These are phyloP conservation scores for Zoroaster sp. DNA, from an alignment of 53 echinoderm and acorn worm genomes.

Conservation along the genomic window DNA sequence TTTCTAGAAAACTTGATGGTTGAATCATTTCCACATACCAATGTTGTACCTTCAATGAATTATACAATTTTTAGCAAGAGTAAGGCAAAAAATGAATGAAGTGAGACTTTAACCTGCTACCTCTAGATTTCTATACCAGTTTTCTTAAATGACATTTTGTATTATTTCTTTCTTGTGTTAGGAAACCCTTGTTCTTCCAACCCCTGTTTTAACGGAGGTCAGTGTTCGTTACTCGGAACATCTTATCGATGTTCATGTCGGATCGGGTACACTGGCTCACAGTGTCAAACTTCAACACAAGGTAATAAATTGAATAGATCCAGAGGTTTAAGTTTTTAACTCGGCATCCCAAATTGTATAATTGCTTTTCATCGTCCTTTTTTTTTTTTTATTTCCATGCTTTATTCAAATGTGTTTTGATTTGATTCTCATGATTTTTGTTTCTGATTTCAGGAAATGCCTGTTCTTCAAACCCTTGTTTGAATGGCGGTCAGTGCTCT, in stretches of 20 bases:
- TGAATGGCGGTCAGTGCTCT: conserved; percentile 8
- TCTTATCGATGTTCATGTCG: not conserved
- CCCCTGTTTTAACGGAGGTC: not conserved
- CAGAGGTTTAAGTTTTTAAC: not conserved
- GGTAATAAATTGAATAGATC: not conserved
- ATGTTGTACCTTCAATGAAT: too few species aligned
- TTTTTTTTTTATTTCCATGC: too few species aligned
- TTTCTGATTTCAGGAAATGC: not conserved
- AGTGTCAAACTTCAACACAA: conserved; percentile 1
- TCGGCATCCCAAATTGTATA: not conserved
- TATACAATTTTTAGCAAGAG: too few species aligned
- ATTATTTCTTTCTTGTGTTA: not conserved
- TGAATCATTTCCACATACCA: too few species aligned
- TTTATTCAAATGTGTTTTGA: too few species aligned
- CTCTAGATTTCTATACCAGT: not conserved
- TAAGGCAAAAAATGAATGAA: too few species aligned
- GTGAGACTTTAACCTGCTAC: too few species aligned
- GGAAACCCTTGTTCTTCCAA: not conserved
- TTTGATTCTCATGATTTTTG: too few species aligned
- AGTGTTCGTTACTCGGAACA: not conserved
- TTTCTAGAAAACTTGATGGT: too few species aligned
- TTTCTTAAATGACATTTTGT: not conserved
- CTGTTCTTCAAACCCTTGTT: conserved; percentile 3
- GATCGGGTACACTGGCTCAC: not conserved
- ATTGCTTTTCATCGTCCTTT: not conserved